These are phyloP conservation scores for Ormyrus pomaceus DNA, from an alignment of 2,888 invertebrate species.

Conservation along the genomic window DNA sequence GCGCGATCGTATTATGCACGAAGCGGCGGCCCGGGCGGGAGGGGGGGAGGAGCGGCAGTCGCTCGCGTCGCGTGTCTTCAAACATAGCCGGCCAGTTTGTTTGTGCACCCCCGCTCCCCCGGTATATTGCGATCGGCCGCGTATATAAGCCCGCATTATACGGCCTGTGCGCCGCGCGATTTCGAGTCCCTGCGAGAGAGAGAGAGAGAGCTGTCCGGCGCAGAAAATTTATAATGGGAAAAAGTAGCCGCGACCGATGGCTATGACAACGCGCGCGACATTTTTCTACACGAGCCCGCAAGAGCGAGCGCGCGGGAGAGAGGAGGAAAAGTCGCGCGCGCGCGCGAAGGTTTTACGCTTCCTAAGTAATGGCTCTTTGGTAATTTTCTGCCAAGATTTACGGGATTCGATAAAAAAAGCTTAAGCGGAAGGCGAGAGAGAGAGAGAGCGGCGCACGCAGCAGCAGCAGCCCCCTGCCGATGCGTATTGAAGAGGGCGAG, in stretches of 20 bases:
- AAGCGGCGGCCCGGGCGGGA: not conserved
- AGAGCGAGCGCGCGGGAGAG: not conserved
- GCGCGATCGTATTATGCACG: slow-evolving; percentile 5
- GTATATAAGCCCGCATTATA: slow-evolving; percentile 30
- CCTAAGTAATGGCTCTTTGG: slow-evolving; percentile 54
- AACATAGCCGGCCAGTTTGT: not conserved
- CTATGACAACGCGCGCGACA: slow-evolving; percentile 53
- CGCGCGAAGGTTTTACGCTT: slow-evolving; percentile 46
- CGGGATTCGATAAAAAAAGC: slow-evolving; percentile 53
- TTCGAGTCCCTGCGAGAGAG: slow-evolving; percentile 39
- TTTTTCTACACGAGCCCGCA: not conserved
- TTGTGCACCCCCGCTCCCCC: not conserved
- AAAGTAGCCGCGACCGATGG: slow-evolving; percentile 55
- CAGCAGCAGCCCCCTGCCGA: not conserved
- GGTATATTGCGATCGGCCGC: not conserved
- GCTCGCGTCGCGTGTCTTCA: slow-evolving; percentile 15
- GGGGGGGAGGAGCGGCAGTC: not conserved
- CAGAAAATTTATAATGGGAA: slow-evolving; percentile 70
- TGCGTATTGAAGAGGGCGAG: slow-evolving; percentile 20
- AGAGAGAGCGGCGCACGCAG: not conserved
- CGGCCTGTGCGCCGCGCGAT: slow-evolving; percentile 44
- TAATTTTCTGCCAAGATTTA: slow-evolving; percentile 54
- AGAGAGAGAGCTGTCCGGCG: slow-evolving; percentile 61
- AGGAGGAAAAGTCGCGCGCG: slow-evolving; percentile 36
- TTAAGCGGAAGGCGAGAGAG: slow-evolving; percentile 4